Evolutionary conservation across 92 coral and sea anemone species (phyloP).

Genomic region (Heteractis magnifica): DNA sequence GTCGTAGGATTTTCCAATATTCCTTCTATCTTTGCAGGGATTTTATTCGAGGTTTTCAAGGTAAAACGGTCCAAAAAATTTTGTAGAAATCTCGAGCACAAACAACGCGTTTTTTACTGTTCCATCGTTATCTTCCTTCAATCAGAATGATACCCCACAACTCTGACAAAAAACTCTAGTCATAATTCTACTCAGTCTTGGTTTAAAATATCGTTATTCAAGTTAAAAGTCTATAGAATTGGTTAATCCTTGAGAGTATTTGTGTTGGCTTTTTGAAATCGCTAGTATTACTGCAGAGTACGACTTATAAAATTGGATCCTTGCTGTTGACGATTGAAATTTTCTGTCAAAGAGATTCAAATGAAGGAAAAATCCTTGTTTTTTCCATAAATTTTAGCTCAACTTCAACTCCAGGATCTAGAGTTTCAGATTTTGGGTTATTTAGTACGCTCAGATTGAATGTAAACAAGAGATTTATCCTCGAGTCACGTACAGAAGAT

Average conservation of each 20-base stretch:
- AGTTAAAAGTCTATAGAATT: neutral
- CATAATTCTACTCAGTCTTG: neutral
- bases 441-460: constrained; percentile 27
- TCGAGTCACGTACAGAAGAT: neutral
- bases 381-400: neutral
- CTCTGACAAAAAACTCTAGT: neutral
- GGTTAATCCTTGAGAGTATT: neutral
- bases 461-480: constrained; percentile 5
- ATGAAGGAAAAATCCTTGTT: neutral
- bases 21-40: neutral
- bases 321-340: neutral
- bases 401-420: neutral
- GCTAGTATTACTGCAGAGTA: neutral
- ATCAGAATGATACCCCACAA: neutral
- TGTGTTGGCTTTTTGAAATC: neutral
- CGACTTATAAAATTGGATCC: neutral
- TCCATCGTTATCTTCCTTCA: neutral
- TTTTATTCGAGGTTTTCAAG: neutral
- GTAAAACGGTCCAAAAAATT: neutral
- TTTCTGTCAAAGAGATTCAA: neutral
- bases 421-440: constrained; percentile 12
- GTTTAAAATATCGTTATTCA: neutral
- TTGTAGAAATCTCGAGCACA: neutral
- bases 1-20: neutral
- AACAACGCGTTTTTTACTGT: neutral